Evolutionary conservation across 2,888 invertebrate genomes (phyloP), one percentile per base, ranked within the genome.

Genomic region (Eumerus sabulonum): DNA sequence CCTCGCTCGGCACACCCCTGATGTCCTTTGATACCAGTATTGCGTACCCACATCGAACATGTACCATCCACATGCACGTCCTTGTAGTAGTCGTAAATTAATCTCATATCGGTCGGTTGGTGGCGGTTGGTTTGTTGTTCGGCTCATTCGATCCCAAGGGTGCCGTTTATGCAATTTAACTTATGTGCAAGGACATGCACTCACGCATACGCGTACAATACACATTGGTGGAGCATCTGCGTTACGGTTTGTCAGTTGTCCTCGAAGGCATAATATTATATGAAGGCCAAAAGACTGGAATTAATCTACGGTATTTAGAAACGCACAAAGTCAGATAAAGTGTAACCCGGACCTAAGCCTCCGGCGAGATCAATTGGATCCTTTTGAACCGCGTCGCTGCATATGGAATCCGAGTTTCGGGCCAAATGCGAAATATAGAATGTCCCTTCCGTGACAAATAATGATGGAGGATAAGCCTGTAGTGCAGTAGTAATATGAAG

Each of bases 81-180:
- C 27, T 27, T 27, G 27, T 27, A 27, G 27, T 27, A 27, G 27
- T 27, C 27, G 27, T 27, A 64, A 64, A 54, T 59, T 71, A 54
- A 64, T 76, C 57, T 71, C 54, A 19, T 59, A 70, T 68, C 62
- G 62, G 60, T 27, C 47, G 40, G 60, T 27, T 38, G 40, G 36
- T 19, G 38, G 53, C 35, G 40, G 62, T 44, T n/a, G 44, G 62
- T 63, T 54, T 47, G 47, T 53, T 45, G 9, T 50, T 36, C 57
- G 44, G 42, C 40, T 56, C 62, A 27, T 27, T 27, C 27, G 27
- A 27, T 71, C 62, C 62, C 57, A 64, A 36, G 51, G 50, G 63
- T 19, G 17, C 38, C 45, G 57, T 72, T 64, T 72, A 72, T 72
- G 64, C 64, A 57, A 72, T 72, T 64, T 51, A 72, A 72, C 57